Base-by-base conservation (phyloP, 2,113 vertebrate genomes). In the Cranoglanis bouderius region DNA sequence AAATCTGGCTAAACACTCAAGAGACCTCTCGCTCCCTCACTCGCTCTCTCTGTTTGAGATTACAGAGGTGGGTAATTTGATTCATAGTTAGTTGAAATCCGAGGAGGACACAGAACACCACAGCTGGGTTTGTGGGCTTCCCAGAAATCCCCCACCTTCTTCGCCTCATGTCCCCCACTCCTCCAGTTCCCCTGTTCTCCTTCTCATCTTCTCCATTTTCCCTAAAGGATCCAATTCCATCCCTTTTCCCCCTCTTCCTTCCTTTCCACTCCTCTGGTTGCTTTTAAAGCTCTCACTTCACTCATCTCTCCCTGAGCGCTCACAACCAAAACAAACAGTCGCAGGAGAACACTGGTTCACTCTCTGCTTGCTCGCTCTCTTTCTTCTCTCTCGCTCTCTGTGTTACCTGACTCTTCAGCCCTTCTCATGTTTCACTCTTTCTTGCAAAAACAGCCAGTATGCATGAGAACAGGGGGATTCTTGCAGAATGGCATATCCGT, bases 61-160 rank as follows among this genome's bases (percentile, higher is more conserved):
- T 95, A 96, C 96, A 96, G 65, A 85, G 65, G 94, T 96, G 94
- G 97, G 97, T 96, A 97, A 98, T 95, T 94, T 7, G 94, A 99
- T 97, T 97, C 94, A 92, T 94, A 91, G 90, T 93, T 93, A 96
- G 96, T 94, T 97, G 97, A 98, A 99, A 98, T 95, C 95, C 94
- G 97, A 98, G 97, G 95, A 96, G 97, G 98, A 98, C 97, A 99
- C 96, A 95, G 95, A 96, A 99, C 95, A 98, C 98, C 97, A 94
- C 94, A 94, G 97, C 97, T 95, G 97, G 97, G 97, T 98, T 97
- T 74, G 97, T 97, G 97, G 96, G 97, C 97, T 97, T 97, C 96
- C 96, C 96, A 96, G 97, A 97, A 97, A 97, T 97, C 97, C 97
- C 97, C 97, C 92, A 75, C 93, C 90, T 61, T 65, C 92, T 0